Base-by-base conservation (phyloP, 2,797 vertebrate genomes). In the Trachurus trachurus region DNA sequence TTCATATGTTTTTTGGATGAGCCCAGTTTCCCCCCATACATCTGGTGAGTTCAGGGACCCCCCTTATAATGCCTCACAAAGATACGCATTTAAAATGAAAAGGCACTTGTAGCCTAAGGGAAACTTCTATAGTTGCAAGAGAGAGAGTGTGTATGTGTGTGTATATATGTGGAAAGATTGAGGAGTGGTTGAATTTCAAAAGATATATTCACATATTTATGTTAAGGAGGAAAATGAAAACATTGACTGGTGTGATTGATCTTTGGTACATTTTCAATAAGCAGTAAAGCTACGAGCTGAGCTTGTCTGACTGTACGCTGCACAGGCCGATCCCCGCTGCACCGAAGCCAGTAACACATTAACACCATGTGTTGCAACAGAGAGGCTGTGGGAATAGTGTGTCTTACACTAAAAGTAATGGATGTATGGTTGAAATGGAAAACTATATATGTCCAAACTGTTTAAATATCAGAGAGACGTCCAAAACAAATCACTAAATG, bases 1-100 rank as follows among this genome's bases (percentile, higher is more conserved):
- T 49, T 5, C 4, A 81, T 68, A 44, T 77, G 61, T 79, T 70
- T 56, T 78, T 77, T 66, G 72, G 63, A 63, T 40, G 65, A 52
- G 31, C 50, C 52, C 58, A 15, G 26, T 34, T 57, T 31, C 40
- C 34, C 9, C 4, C 42, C 12, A 31, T 31, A 45, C 64, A 61
- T 12, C 60, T 39, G 61, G 34, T 9, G 19, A 61, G 60, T 0
- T 60, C 53, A 65, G 66, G 61, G 44, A 58, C 22, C 39, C 54
- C 34, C 34, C 31, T 22, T 22, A 22, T 54, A 45, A 61, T 12
- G 21, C 9, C 16, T 12, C 8, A 42, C 17, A 1, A 57, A 56
- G 17, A 40, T 53, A 44, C 40, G 9, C 15, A 61, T 44, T 50
- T 12, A 4, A 61, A 68, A 50, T 19, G 8, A 60, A 26, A 17